phyloP scores from a whole-genome alignment of 2,113 vertebrate genomes.

The Zingel zingel region DNA sequence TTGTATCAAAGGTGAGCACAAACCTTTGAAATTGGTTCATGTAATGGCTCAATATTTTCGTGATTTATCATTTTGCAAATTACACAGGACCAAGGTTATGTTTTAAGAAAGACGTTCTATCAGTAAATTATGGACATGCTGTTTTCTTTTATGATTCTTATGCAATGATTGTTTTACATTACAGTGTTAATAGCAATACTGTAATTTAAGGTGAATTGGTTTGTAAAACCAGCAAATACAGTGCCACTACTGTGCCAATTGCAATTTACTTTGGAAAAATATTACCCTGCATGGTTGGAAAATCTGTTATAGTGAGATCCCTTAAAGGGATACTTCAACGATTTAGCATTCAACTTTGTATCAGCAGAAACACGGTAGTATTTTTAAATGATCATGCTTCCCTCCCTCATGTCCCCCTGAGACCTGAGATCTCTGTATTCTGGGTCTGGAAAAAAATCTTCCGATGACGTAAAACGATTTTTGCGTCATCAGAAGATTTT shows the following conservation, averaged over 20 bases:
- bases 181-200: background rate
- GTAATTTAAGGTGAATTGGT: constrained; percentile 1
- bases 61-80: background rate
- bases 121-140: background rate
- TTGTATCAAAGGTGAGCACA: background rate
- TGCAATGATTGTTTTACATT: constrained; percentile 37
- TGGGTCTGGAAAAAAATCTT: too few relatives aligned
- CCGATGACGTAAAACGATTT: too few relatives aligned
- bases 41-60: background rate
- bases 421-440: too few relatives aligned
- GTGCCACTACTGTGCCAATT: constrained; percentile 20
- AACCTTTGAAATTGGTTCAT: background rate
- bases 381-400: too few relatives aligned
- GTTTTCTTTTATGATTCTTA: background rate
- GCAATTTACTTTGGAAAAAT: constrained; percentile 28
- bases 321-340: background rate
- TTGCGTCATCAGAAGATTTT: too few relatives aligned
- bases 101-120: constrained; percentile 14
- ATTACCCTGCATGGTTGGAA: constrained; percentile 33
- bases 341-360: too few relatives aligned
- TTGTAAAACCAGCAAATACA: constrained; percentile 3
- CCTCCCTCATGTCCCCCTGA: too few relatives aligned
- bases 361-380: too few relatives aligned
- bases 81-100: background rate
- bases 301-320: background rate